These are phyloP conservation scores for Spatulosminthurus flaviceps DNA, from an alignment of 2,888 invertebrate species.

Conservation along the genomic window DNA sequence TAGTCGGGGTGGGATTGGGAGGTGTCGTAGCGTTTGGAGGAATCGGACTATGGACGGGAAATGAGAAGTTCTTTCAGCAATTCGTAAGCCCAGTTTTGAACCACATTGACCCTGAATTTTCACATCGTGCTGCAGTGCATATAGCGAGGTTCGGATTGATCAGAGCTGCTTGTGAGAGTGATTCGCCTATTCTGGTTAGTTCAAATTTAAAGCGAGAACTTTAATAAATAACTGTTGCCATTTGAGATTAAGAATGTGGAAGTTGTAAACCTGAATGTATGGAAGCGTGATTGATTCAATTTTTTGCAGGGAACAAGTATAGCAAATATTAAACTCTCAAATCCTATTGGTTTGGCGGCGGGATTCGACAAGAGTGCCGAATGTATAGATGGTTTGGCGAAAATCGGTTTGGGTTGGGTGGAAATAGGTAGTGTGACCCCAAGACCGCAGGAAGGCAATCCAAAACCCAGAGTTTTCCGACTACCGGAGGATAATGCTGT, in stretches of 20 bases:
- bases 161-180: conserved; percentile 71
- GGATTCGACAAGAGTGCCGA: conserved; percentile 99
- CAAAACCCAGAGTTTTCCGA: conserved; percentile 91
- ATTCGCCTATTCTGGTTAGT: conserved; percentile 75
- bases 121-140: conserved; percentile 81
- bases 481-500: conserved; percentile 85
- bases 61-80: conserved; percentile 80
- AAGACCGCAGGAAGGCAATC: conserved; percentile 89
- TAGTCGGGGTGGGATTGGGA: conserved; percentile 74
- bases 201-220: background rate
- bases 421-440: conserved; percentile 94
- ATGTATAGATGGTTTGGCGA: conserved; percentile 81
- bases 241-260: too few relatives aligned
- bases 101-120: conserved; percentile 79
- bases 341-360: conserved; percentile 97
- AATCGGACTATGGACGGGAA: conserved; percentile 77
- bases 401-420: conserved; percentile 92
- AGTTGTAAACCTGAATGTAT: too few relatives aligned
- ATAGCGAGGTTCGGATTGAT: conserved; percentile 81
- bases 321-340: conserved; percentile 77
- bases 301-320: conserved; percentile 74
- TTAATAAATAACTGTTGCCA: too few relatives aligned
- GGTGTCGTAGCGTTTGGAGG: conserved; percentile 75
- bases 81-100: conserved; percentile 77
- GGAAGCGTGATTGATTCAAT: conserved; percentile 49